Base-by-base conservation (phyloP, 2,888 invertebrate species). In the Platerodrilus igneus region DNA sequence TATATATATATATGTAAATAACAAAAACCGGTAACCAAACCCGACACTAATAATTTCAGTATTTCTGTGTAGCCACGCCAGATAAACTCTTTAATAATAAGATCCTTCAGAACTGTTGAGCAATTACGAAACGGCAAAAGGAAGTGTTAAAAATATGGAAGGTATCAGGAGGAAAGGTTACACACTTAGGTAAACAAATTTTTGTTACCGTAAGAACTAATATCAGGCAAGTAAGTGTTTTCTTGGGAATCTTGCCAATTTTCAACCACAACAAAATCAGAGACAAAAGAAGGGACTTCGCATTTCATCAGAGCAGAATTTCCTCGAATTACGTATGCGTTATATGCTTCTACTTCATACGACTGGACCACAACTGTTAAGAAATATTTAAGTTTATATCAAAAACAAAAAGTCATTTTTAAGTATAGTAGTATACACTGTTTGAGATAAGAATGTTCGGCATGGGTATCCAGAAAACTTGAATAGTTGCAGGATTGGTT, bases 261-360 rank as follows among this genome's bases (percentile, higher is more conserved):
- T 72, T 86, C 86, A 57, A 93, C 89, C 57, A 75, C 78, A 52
- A 93, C 87, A 72, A 90, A 91, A 69, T 92, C 91, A 25, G 89
- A 86, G 48, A 92, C 90, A 72, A 88, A 93, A 59, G 88, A 87
- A 39, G 92, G 93, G 47, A 93, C 86, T 76, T 88, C 87, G 72
- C 93, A 93, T 72, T 87, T 89, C 82, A 93, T 86, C 40, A 92
- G 81, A 40, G 89, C 91, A 37, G 89, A 84, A 69, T 91, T 91
- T 50, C 90, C 91, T 39, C 86, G 78, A 63, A 91, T 91, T 20
- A 90, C 90, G 70, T 90, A 92, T 63, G 90, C 91, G 71, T 91
- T 89, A 70, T 89, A 88, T 10, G 90, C 86, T 67, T 89, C 88
- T 30, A 86, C 83, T 72, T 88, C 86, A 68, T 83, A 90, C 39